Evolutionary conservation across 2,113 vertebrate species (phyloP).

Genomic region (Apteryx owenii): DNA sequence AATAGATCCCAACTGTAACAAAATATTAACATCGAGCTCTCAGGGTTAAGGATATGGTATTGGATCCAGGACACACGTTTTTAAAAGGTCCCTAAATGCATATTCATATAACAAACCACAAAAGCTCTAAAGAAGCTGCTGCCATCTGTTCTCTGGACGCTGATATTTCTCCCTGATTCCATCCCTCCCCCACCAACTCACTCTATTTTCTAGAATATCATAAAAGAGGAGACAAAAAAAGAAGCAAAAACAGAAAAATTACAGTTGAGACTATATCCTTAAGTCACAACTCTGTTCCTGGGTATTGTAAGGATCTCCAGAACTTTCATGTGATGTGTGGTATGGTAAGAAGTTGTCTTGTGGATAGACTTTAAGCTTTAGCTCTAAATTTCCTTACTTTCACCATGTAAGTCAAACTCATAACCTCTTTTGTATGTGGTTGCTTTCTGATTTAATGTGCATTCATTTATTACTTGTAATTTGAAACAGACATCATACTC

Average conservation of each 20-base stretch:
- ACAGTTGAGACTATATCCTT: neutral
- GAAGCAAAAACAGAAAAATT: constrained; percentile 4
- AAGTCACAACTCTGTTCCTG: neutral
- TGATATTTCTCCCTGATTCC: neutral
- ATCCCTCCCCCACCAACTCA: neutral
- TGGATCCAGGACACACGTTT: constrained; percentile 1
- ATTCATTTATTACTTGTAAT: neutral
- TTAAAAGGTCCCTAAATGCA: constrained; percentile 34
- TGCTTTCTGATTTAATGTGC: neutral
- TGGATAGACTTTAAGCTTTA: neutral
- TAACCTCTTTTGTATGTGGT: neutral
- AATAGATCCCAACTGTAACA: constrained; percentile 15
- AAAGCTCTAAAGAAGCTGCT: constrained; percentile 2
- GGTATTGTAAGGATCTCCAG: neutral
- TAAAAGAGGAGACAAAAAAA: neutral
- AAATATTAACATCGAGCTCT: constrained; percentile 17
- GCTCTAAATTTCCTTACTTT: neutral
- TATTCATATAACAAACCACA: neutral
- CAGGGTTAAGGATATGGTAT: neutral
- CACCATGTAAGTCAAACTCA: neutral
- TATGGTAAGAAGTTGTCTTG: neutral
- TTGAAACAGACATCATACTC: neutral
- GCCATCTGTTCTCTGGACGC: constrained; percentile 23
- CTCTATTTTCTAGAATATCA: neutral
- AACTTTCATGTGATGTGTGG: neutral